Evolutionary conservation across 2,888 invertebrate species (phyloP), one percentile per base, ranked within the genome.

Genomic region (Leucania comma): DNA sequence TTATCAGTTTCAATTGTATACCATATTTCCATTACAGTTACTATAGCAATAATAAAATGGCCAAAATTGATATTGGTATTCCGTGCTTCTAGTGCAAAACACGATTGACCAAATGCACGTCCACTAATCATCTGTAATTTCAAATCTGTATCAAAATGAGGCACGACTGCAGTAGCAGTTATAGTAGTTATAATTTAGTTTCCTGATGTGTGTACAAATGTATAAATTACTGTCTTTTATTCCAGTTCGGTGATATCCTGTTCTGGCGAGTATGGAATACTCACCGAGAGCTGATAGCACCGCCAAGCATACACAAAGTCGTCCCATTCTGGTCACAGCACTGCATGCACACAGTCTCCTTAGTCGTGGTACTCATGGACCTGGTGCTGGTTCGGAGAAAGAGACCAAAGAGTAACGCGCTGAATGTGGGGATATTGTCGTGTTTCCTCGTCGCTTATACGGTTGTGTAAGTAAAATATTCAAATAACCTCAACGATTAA

Each of bases 211-310:
- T 38, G 38, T 38, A 38, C 4, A 38, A 38, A 38, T 38, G 3
- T 0, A 38, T 38, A 38, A 38, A 38, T 38, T 14, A 38, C 38
- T 38, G 38, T 29, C 2, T 10, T n/a, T 35, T 32, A 81, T 59
- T 90, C 24, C 86, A 95, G 95, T 94, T 93, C 72, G 90, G 92
- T 64, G 95, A 95, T 72, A 90, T 92, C 51, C 78, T 94, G 35
- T 95, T 95, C 82, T 95, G 95, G 95, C 88, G 91, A 38, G 84
- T 95, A 35, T 95, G 93, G 93, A 88, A 89, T 75, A 90, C 89
- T 67, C 88, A 94, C 73, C 87, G 89, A 22, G 88, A 90, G 60
- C 72, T 94, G 50, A 80, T 95, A 22, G 91, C 91, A 24, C 95
- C 95, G 0, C 67, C 74, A 2, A 77, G 88, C 8, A 87, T 91